phyloP scores from a whole-genome alignment of 2,888 invertebrate species.

The Ecdyonurus torrentis region DNA sequence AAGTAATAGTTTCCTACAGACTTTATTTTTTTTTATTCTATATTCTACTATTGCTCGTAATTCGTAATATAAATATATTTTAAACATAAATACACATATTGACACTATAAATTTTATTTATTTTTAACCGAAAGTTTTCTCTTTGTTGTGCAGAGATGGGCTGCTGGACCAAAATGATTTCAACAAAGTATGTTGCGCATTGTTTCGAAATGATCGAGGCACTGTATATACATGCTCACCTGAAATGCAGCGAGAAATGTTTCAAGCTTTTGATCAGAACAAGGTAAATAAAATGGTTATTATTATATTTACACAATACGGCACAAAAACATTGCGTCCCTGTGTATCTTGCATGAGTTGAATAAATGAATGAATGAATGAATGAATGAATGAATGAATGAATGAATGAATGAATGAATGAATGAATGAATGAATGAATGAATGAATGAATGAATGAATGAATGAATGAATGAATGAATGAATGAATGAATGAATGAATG shows the following conservation, averaged over 20 bases:
- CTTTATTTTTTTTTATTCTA: no score
- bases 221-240: constrained; percentile 62
- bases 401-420: no score
- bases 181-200: constrained; percentile 60
- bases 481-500: no score
- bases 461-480: no score
- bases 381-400: no score
- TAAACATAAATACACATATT: not conserved
- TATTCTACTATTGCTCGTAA: not conserved
- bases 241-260: constrained; percentile 53
- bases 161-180: constrained; percentile 61
- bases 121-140: constrained; percentile 8
- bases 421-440: no score
- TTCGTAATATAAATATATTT: not conserved
- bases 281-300: constrained; percentile 25
- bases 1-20: no score
- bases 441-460: no score
- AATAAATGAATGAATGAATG: no score
- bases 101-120: constrained; percentile 1
- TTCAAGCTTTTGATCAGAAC: constrained; percentile 65
- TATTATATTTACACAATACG: no score
- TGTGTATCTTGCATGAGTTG: no score
- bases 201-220: constrained; percentile 74
- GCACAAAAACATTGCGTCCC: no score
- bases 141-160: constrained; percentile 44